Evolutionary conservation across 2,797 vertebrate species (phyloP), one percentile per base, ranked within the genome.

Genomic region (Podarcis siculus): DNA sequence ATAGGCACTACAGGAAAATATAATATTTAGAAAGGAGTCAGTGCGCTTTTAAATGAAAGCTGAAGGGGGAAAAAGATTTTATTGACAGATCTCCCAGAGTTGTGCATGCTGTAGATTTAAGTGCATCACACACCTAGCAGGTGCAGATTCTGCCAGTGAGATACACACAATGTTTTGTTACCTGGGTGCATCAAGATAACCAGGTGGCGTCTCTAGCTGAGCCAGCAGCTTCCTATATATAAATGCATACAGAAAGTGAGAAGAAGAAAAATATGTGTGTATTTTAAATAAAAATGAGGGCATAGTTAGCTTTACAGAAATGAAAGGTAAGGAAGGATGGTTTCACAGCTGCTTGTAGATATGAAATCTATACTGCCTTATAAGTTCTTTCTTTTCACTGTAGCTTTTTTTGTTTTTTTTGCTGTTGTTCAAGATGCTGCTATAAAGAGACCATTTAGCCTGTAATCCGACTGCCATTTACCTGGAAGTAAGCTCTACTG

Each of bases 41-140:
- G 88, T 86, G 21, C 27, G 90, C 7, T 91, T 76, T 91, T 72
- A 77, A 87, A 64, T 87, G 88, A 88, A 91, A 87, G 75, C 86
- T 55, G 8, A 89, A 90, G 79, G 49, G 49, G 3, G 0, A 91
- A 90, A 61, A 78, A 90, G 79, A 73, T 82, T 87, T 85, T 83
- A 78, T 64, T 87, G 3, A 9, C 81, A 35, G 30, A 77, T 42
- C 0, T 8, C 13, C 7, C 3, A 39, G 27, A 55, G 67, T 79
- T 15, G 30, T 12, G 9, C 1, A 79, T 3, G 12, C 84, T 71
- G 42, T 79, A 83, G 45, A 27, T 37, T 55, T 72, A 75, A 82
- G 37, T 35, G 64, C 10, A 87, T 89, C 71, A 81, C 82, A 90
- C 37, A 81, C 78, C 76, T 89, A 71, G 76, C 82, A 72, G 89